Percentiles rank a stretch among this genome's conserved stretches.
Evolutionary conservation across 2,888 invertebrate genomes (phyloP).

Genomic region (Philhelius pedissequus): DNA sequence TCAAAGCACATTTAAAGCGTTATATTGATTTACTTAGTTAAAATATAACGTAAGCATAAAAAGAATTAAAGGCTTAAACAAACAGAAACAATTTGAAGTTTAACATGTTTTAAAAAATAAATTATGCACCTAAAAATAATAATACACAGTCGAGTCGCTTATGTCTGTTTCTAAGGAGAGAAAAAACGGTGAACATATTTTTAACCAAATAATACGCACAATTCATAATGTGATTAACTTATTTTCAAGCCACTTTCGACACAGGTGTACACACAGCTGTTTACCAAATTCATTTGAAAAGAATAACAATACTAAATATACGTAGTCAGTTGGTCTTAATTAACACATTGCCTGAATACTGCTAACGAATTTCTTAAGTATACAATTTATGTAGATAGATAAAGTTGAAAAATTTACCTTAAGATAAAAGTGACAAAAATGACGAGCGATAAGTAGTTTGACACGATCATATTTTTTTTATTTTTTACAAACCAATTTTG

Average conservation of each 20-base stretch:
- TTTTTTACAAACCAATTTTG: neutral
- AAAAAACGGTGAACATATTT: neutral
- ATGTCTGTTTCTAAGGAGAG: too few species aligned
- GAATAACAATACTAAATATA: conserved; percentile 1
- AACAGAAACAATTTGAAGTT: too few species aligned
- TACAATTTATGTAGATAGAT: neutral
- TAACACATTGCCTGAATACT: conserved; percentile 33
- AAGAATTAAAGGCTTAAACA: too few species aligned
- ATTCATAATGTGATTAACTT: neutral
- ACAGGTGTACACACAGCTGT: conserved; percentile 6
- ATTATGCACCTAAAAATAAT: too few species aligned
- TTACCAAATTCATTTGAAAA: conserved; percentile 22
- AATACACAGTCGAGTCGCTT: too few species aligned
- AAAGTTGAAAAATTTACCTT: conserved; percentile 20
- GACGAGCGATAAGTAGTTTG: conserved; percentile 4
- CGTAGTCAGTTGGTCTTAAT: conserved; percentile 34
- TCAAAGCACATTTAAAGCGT: too few species aligned
- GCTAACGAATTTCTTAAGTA: neutral
- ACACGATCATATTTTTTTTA: neutral
- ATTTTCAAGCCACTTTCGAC: neutral
- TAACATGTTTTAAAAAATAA: too few species aligned
- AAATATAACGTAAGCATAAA: too few species aligned
- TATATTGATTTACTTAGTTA: too few species aligned
- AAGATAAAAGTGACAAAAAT: conserved; percentile 15
- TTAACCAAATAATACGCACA: neutral